Base-by-base conservation (phyloP, 2,888 invertebrate genomes). In the Caenorhabditis sp. region DNA sequence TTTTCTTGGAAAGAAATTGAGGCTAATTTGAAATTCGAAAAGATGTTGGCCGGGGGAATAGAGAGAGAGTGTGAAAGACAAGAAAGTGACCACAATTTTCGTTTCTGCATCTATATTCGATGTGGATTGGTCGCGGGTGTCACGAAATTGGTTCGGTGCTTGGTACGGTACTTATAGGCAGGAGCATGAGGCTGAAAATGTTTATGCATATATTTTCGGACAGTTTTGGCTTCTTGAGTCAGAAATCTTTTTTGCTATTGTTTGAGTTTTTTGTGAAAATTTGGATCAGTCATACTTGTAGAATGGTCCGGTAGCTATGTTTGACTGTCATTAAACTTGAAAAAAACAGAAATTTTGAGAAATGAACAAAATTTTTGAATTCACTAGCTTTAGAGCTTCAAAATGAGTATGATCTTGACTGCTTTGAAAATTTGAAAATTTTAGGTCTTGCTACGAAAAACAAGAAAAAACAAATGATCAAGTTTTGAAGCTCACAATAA, bases 41-140 rank as follows among this genome's bases (percentile, higher is more conserved):
- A 38, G 47, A 47, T 47, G 47, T 16, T 19, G n/a, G 19, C n/a
- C n/a, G n/a, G n/a, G n/a, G 56, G 14, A 7, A 16, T 14, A 59
- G 6, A 31, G n/a, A 19, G 22, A 19, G n/a, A 47, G n/a, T n/a
- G 26, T 1, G 63, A 63, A 22, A 44, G n/a, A n/a, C n/a, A 47
- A 26, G 26, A 35, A 10, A 28, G 47, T 64, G 64, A 47, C 49
- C 51, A 51, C 31, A 49, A 68, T 51, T 68, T 68, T 51, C 51
- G 12, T 22, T 6, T 41, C 41, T 63, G 24, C 5, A 19, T 28
- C 19, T 31, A 64, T 47, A 41, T 14, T 44, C 22, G 24, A 58
- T 26, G 26, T 35, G 31, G 31, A 35, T 31, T 31, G 7, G 31
- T 6, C 6, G 41, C 8, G 22, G 35, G 35, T 22, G 26, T 54